Conservation (phyloP, 2,797 vertebrate species). For the Pipistrellus nathusii region DNA sequence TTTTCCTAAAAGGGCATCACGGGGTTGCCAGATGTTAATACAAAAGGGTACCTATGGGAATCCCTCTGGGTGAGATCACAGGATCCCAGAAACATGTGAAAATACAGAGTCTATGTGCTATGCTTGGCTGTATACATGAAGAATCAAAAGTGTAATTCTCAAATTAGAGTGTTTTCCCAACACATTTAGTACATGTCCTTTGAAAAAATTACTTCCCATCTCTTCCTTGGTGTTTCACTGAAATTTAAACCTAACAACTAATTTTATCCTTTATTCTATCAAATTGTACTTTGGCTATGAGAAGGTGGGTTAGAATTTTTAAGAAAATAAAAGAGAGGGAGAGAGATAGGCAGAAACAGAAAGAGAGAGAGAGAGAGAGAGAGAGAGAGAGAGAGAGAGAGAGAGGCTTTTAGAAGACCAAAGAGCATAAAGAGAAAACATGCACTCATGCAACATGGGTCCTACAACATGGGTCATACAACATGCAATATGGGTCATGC, state of each 20-base stretch:
- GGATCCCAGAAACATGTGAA: neutral
- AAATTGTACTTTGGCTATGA: neutral
- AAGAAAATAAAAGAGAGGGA: neutral
- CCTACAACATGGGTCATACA: slow-evolving; percentile 82
- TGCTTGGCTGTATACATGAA: rapidly evolving
- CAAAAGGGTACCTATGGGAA: rapidly evolving
- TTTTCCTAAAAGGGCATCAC: neutral
- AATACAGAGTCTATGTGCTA: neutral
- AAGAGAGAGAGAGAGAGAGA: neutral
- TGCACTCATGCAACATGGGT: slow-evolving; percentile 77
- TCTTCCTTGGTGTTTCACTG: neutral
- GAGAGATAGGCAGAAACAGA: neutral
- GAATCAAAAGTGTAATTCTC: neutral
- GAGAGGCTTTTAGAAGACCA: neutral
- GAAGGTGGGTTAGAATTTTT: neutral
- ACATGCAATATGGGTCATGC: slow-evolving; percentile 82
- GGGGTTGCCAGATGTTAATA: neutral
- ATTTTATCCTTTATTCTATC: neutral
- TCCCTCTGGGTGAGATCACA: neutral
- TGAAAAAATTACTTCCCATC: neutral
- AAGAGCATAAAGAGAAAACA: slow-evolving; percentile 55
- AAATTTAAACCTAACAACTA: neutral
- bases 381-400: neutral
- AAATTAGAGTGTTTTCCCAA: neutral
- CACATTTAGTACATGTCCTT: neutral